A percentile compares a stretch with the other conserved stretches of the same genome.
phyloP scores from a whole-genome alignment of 2,797 vertebrate genomes.

The Sebastes vulpes region DNA sequence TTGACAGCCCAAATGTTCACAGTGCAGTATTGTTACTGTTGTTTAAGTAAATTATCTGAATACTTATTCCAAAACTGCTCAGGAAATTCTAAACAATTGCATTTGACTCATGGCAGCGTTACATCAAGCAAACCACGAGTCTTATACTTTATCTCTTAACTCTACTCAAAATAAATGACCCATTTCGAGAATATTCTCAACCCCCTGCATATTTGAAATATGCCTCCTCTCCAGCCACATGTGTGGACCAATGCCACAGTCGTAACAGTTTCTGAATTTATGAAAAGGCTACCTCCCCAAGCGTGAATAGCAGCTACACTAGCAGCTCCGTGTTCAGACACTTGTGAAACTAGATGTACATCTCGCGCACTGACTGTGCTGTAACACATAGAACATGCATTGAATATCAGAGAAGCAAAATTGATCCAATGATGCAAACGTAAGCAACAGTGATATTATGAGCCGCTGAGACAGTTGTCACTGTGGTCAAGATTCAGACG shows the following conservation, averaged over 20 bases:
- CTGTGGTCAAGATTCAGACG: slow-evolving; percentile 73
- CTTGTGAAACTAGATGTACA: not conserved
- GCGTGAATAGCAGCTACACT: slow-evolving; percentile 4
- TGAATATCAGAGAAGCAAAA: slow-evolving; percentile 5
- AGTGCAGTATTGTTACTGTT: not conserved
- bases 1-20: not conserved
- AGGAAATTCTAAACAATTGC: not conserved
- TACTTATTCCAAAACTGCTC: not conserved
- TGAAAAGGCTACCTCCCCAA: slow-evolving; percentile 4
- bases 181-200: not conserved
- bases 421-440: slow-evolving; percentile 57
- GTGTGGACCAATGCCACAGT: slow-evolving; percentile 12
- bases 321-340: not conserved
- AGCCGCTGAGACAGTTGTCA: slow-evolving; percentile 64
- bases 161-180: not conserved
- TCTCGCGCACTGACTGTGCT: not conserved
- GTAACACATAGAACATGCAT: not conserved
- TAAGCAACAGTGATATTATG: slow-evolving; percentile 27
- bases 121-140: not conserved
- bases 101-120: not conserved
- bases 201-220: slow-evolving; percentile 1
- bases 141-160: not conserved
- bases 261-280: not conserved
- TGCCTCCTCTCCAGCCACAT: not conserved
- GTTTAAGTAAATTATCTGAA: not conserved